A percentile compares a stretch with the other conserved stretches of the same genome.
phyloP scores from a whole-genome alignment of 2,113 vertebrate genomes.

The Petroica traversi region DNA sequence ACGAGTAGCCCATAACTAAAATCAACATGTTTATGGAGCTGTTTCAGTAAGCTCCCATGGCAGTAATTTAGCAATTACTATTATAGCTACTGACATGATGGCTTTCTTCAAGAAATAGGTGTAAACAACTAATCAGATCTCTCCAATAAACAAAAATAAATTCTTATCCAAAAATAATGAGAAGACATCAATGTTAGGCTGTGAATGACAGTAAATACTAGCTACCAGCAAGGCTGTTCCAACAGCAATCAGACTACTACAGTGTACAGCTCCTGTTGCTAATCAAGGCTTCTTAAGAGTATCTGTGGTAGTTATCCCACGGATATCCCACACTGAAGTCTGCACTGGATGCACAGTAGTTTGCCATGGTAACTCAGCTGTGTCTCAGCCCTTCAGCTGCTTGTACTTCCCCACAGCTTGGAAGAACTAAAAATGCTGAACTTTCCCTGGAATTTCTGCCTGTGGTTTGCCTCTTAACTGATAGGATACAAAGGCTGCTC shows the following conservation, averaged over 20 bases:
- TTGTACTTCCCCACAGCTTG: neutral
- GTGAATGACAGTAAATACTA: neutral
- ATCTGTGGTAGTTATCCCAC: neutral
- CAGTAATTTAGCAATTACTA: neutral
- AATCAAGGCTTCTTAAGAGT: neutral
- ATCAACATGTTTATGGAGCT: neutral
- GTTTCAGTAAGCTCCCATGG: neutral
- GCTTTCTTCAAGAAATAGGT: neutral
- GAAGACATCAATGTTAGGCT: neutral
- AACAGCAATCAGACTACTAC: neutral
- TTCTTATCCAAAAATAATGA: neutral
- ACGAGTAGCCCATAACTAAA: neutral
- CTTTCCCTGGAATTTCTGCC: neutral
- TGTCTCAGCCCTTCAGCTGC: neutral
- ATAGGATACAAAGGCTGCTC: neutral
- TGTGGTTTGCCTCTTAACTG: neutral
- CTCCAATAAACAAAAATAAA: neutral
- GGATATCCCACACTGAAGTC: neutral
- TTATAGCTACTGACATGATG: neutral
- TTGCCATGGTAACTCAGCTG: neutral
- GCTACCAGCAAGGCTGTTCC: neutral
- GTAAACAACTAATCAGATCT: neutral
- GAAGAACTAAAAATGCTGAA: neutral
- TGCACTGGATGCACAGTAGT: neutral
- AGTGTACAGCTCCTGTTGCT: neutral